Evolutionary conservation across 2,113 vertebrate genomes (phyloP), one percentile per base, ranked within the genome.

Genomic region (Zapus hudsonius): DNA sequence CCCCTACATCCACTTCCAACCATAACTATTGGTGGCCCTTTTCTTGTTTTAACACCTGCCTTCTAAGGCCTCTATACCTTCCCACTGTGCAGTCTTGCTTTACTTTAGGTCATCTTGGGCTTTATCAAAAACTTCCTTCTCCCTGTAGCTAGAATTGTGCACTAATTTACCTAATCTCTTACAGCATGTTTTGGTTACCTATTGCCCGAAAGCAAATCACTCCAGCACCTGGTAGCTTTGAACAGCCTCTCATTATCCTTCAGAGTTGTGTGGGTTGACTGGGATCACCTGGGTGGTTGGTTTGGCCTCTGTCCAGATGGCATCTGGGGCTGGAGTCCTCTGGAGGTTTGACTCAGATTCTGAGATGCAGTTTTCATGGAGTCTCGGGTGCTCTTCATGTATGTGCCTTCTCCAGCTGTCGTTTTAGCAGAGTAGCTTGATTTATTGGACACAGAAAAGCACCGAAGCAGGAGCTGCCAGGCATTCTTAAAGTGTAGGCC

Each of bases 1-100:
- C 11, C 47, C 16, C 31, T 31, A 7, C 23, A 5, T 25, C 44
- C 23, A 3, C 31, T 40, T 42, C 63, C 76, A 44, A 10, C 31
- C 57, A 52, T 64, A 33, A 72, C 19, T 44, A 19, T 42, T 47
- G 9, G 25, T 72, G 72, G 44, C 20, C 22, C 69, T 74, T 85
- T 75, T 66, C 79, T 82, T 78, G 47, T 87, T 83, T 93, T 36
- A 84, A 16, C 75, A 61, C 38, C 61, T 87, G 59, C 47, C 57
- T 64, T 79, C 72, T 55, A 76, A 81, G 44, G 16, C 75, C 25
- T 83, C 57, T 36, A 78, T 79, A 36, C 29, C 23, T 87, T 73
- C 57, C 40, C 63, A 52, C 23, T 47, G 38, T 38, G 33, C 33
- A 6, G 38, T 61, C 38, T 70, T 69, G 69, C 63, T 89, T 36